Conservation (phyloP, 2,113 vertebrate species). For the Pterocles orientalis region DNA sequence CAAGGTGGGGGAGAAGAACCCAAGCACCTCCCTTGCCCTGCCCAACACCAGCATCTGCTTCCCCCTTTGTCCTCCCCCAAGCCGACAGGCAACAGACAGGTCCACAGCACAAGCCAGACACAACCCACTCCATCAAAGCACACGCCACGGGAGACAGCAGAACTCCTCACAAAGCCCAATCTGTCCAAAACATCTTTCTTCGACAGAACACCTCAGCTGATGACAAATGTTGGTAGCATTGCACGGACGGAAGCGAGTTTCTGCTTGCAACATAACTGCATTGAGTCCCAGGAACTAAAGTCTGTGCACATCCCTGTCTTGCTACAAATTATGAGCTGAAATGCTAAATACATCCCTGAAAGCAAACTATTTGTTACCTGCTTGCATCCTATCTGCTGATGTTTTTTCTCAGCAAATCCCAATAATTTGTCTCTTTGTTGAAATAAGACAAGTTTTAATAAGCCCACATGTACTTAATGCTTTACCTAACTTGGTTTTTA, state of each 20-base stretch:
- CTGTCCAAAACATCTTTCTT: neutral
- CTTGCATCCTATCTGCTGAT: neutral
- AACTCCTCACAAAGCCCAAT: neutral
- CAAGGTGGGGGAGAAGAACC: neutral
- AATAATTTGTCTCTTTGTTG: neutral
- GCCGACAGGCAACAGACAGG: neutral
- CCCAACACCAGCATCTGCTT: neutral
- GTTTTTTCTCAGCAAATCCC: neutral
- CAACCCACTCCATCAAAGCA: neutral
- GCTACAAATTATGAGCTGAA: rapidly evolving
- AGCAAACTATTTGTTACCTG: neutral
- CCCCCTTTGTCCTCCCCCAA: neutral
- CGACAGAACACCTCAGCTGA: neutral
- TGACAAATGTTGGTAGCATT: neutral
- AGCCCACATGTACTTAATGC: neutral
- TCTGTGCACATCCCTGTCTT: rapidly evolving
- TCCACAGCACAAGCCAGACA: neutral
- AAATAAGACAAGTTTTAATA: neutral
- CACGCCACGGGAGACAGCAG: rapidly evolving
- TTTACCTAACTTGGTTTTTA: neutral
- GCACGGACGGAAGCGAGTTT: neutral
- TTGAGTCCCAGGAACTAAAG: neutral
- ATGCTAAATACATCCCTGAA: rapidly evolving
- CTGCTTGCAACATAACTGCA: neutral
- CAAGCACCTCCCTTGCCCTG: neutral